phyloP scores from a whole-genome alignment of 2,888 invertebrate genomes.

The Eumerus sabulonum region DNA sequence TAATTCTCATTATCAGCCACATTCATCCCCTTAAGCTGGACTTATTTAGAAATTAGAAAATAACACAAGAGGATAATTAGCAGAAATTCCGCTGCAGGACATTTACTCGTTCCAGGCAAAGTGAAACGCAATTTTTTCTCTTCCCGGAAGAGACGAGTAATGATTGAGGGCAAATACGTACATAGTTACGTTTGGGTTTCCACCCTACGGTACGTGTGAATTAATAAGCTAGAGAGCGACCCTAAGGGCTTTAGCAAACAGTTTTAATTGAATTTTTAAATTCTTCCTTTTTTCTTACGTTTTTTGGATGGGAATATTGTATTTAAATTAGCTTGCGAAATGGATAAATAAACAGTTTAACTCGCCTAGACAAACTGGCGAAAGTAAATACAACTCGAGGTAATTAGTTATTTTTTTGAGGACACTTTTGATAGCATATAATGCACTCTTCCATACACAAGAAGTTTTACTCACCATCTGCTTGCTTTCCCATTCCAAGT shows the following conservation, averaged over 20 bases:
- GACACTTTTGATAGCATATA: no score
- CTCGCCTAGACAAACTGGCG: not conserved
- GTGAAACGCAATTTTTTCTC: conserved; percentile 24
- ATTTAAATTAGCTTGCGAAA: conserved; percentile 34
- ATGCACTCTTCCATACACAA: not conserved
- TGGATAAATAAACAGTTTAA: conserved; percentile 32
- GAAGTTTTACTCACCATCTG: no score
- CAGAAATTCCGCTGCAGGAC: conserved; percentile 60
- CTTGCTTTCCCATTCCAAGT: no score
- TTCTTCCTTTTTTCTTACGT: conserved; percentile 9
- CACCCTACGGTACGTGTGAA: conserved; percentile 43
- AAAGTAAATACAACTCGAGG: not conserved
- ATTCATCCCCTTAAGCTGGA: conserved; percentile 28
- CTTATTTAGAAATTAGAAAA: conserved; percentile 52
- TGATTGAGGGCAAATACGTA: not conserved
- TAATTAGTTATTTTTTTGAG: not conserved
- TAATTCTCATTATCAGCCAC: conserved; percentile 59
- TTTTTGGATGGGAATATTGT: conserved; percentile 19
- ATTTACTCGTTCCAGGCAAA: conserved; percentile 31
- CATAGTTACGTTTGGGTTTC: conserved; percentile 1
- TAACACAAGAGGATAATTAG: conserved; percentile 66
- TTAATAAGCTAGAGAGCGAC: conserved; percentile 21
- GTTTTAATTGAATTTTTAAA: conserved; percentile 54
- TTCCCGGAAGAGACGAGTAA: conserved; percentile 9
- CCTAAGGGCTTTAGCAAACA: conserved; percentile 13